Evolutionary conservation across 2,797 vertebrate genomes (phyloP).

Genomic region (Oreonectes daqikongensis): DNA sequence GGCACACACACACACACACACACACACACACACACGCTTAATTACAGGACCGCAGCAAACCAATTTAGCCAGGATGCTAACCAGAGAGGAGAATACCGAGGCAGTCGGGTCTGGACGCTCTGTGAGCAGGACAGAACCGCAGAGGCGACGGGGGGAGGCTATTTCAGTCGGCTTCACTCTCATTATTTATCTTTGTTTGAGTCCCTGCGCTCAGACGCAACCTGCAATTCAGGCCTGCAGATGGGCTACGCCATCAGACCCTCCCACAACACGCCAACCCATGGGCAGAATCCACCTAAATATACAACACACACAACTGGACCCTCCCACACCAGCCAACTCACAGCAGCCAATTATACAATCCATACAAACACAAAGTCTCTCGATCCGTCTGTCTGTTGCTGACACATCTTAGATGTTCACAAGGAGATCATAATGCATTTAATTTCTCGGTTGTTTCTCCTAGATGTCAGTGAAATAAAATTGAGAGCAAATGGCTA

Average conservation of each 20-base stretch:
- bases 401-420: not conserved
- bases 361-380: constrained; percentile 38
- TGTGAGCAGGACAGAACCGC: constrained; percentile 80
- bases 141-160: constrained; percentile 73
- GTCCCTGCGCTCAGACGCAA: constrained; percentile 70
- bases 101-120: constrained; percentile 80
- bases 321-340: constrained; percentile 39
- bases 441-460: too few relatives aligned
- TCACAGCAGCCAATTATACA: constrained; percentile 44
- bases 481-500: too few relatives aligned
- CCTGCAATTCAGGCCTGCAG: constrained; percentile 77
- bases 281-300: constrained; percentile 55
- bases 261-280: constrained; percentile 57
- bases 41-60: constrained; percentile 83
- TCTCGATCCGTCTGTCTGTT: not conserved
- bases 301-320: constrained; percentile 57
- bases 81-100: constrained; percentile 83
- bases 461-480: too few relatives aligned
- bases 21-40: constrained; percentile 68
- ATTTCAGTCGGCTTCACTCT: constrained; percentile 77
- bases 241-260: constrained; percentile 56
- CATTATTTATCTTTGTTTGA: constrained; percentile 82
- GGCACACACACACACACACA: constrained; percentile 41
- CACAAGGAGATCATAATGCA: too few relatives aligned
- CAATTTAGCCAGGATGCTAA: constrained; percentile 86